Evolutionary conservation across 2,113 vertebrate genomes (phyloP), one percentile per base, ranked within the genome.

Genomic region (Trogon melanurus): DNA sequence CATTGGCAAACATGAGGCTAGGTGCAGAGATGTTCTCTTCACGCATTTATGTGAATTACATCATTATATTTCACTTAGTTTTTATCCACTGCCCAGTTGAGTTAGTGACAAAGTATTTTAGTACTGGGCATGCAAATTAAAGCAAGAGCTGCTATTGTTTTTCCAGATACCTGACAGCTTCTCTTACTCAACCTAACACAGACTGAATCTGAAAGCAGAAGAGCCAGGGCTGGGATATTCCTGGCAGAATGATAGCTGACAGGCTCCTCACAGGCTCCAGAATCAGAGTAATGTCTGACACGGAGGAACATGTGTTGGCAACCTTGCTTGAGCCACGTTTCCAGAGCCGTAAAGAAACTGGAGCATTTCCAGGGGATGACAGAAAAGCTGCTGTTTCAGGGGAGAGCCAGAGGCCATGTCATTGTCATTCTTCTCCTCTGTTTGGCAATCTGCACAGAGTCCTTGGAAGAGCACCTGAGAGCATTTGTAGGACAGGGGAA

Each of bases 361-460:
- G 92, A 95, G 85, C 80, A 44, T 64, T 93, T 96, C 89, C 90
- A 94, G 83, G 91, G 91, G 85, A 85, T 95, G 96, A 97, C 94
- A 96, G 95, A 75, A 96, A 96, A 95, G 92, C 94, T 91, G 87
- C 94, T 96, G 91, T 95, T 94, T 85, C 73, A 87, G 91, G 87
- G 93, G 64, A 92, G 91, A 95, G 93, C 92, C 91, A 92, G 96
- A 95, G 96, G 92, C 96, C 96, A 75, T 94, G 91, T 88, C 94
- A 88, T 71, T 95, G 91, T 95, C 86, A 85, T 79, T 93, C 93
- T 91, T 87, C 73, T 89, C 60, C 89, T 85, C 85, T 78, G 60
- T 64, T 78, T 90, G 57, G 79, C 95, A 87, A 45, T 78, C 82
- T 90, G 80, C 67, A 83, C 57, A 74, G 85, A 25, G 36, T 86